Base-by-base conservation (phyloP, 2,888 invertebrate genomes). In the Drosophila birchii region DNA sequence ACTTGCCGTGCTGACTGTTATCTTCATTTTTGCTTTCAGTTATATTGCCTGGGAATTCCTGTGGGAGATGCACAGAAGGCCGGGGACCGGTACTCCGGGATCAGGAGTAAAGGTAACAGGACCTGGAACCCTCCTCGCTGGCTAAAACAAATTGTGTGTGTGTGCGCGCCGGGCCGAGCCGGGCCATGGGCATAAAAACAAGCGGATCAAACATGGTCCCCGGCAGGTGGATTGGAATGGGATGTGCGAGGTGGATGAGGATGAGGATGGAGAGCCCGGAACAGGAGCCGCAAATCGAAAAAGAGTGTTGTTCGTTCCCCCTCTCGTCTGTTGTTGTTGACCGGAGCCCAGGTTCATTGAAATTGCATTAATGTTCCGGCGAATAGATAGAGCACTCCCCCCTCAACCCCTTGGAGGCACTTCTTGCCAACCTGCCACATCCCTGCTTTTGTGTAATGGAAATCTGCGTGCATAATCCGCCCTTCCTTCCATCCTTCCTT, bases 21-120 rank as follows among this genome's bases (percentile, higher is more conserved):
- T 90, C 82, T 91, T 89, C 81, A 88, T 90, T 91, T 90, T 87
- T 91, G 84, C 89, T 90, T 90, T 90, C 84, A 86, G 90, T 88
- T 90, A 89, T 90, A 90, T 90, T 91, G 90, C 90, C 87, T 81
- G 85, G 78, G 81, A 90, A 90, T 91, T 91, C 91, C 91, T 86
- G 59, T 76, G 91, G 91, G 91, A 91, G 74, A 67, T 81, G 59
- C 45, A 44, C 39, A 32, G 39, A 32, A 36, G 39, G 32, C 32
- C 63, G 23, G 39, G 20, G 61, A 57, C 39, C 53, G 8, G 57
- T 44, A 4, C 47, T 18, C 8, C 16, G 32, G 49, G 51, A 51
- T 34, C 34, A 51, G 51, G 51, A 36, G 34, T 16, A 32, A 32
- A 34, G 32, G 49, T 34, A 51, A 14, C 32, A 29, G 34, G n/a